phyloP scores from a whole-genome alignment of 2,797 vertebrate genomes.

The Myotis findleyi region DNA sequence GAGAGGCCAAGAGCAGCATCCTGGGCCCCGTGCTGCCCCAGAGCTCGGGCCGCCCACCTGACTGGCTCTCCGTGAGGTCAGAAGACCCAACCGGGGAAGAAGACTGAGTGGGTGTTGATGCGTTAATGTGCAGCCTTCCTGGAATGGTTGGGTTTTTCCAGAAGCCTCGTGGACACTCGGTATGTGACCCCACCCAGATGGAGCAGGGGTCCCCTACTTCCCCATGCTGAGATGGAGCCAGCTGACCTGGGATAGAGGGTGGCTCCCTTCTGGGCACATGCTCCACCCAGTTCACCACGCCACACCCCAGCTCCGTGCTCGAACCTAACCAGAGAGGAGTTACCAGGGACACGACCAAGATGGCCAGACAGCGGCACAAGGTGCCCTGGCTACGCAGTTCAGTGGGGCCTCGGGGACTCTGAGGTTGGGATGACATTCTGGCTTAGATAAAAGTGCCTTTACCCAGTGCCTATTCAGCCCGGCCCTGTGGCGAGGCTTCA shows the following conservation, averaged over 20 bases:
- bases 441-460: background rate
- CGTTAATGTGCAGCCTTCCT: background rate
- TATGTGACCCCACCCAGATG: background rate
- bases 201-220: background rate
- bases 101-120: background rate
- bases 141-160: background rate
- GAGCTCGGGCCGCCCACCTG: no score
- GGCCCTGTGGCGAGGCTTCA: background rate
- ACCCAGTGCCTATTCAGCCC: background rate
- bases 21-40: background rate
- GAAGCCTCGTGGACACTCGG: rapidly evolving
- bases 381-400: background rate
- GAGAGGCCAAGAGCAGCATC: background rate
- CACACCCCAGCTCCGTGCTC: background rate
- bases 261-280: background rate
- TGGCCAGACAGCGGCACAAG: background rate
- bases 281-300: background rate
- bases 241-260: background rate
- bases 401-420: rapidly evolving
- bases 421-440: background rate
- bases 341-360: background rate
- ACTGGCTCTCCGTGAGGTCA: background rate
- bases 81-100: background rate
- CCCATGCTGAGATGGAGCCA: background rate
- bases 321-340: background rate